Evolutionary conservation across 2,113 vertebrate genomes (phyloP).

Genomic region (Clarias batrachus): DNA sequence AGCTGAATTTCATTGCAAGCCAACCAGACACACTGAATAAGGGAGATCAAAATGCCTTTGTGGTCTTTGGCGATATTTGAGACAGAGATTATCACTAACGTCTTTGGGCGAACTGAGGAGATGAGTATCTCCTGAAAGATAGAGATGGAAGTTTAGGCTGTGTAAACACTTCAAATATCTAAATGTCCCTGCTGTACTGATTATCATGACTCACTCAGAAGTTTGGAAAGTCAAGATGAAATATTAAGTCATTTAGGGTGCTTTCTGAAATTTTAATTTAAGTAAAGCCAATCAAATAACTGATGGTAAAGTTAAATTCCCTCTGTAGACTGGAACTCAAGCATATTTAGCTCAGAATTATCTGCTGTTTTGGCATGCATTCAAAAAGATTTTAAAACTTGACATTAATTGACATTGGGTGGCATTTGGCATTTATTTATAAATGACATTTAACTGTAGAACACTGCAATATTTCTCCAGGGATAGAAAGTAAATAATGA

Average conservation of each 20-base stretch:
- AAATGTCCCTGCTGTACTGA: slow-evolving; percentile 26
- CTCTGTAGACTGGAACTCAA: not conserved
- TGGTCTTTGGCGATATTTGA: slow-evolving; percentile 42
- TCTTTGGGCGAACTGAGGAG: slow-evolving; percentile 34
- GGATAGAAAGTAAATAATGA: not conserved
- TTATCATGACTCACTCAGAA: slow-evolving; percentile 31
- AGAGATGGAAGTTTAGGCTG: slow-evolving; percentile 33
- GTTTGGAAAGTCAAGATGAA: slow-evolving; percentile 37
- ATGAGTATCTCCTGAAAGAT: slow-evolving; percentile 44
- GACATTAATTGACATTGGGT: slow-evolving; percentile 19
- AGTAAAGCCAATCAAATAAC: not conserved
- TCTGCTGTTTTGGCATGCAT: not conserved
- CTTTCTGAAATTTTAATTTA: slow-evolving; percentile 20
- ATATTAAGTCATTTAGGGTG: slow-evolving; percentile 13
- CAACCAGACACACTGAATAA: slow-evolving; percentile 26
- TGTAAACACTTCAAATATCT: slow-evolving; percentile 41
- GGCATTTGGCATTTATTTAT: slow-evolving; percentile 21
- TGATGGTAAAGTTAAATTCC: slow-evolving; percentile 1
- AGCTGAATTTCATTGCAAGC: slow-evolving; percentile 36
- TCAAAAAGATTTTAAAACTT: slow-evolving; percentile 13
- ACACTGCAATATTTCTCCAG: not conserved
- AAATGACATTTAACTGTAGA: slow-evolving; percentile 23
- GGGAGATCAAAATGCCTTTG: slow-evolving; percentile 48
- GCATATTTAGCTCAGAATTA: not conserved
- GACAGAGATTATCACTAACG: slow-evolving; percentile 47